These are phyloP conservation scores for Shinisaurus crocodilurus DNA, from an alignment of 2,113 vertebrate species.

Conservation along the genomic window DNA sequence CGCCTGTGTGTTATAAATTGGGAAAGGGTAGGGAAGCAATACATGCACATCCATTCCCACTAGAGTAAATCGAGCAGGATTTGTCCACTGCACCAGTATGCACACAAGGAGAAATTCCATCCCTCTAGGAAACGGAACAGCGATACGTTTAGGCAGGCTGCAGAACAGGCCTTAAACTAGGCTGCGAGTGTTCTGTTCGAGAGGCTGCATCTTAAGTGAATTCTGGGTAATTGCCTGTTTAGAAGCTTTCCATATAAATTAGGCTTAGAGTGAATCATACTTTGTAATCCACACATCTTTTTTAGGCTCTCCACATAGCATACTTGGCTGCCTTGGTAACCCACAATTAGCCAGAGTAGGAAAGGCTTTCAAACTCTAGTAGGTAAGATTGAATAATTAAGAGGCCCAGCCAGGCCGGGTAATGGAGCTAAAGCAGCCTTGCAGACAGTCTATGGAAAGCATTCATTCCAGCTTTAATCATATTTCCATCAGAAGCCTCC, in stretches of 20 bases:
- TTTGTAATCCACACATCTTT: not conserved
- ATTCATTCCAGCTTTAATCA: not conserved
- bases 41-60: not conserved
- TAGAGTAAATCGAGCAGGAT: not conserved
- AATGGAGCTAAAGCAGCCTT: not conserved
- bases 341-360: not conserved
- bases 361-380: not conserved
- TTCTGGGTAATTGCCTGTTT: not conserved
- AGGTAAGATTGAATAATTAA: conserved; percentile 5
- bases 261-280: not conserved
- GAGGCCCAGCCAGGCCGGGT: not conserved
- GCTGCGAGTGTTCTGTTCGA: not conserved
- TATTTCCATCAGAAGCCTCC: conserved; percentile 9
- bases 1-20: not conserved
- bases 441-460: not conserved
- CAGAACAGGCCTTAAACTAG: not conserved
- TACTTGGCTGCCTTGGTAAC: not conserved
- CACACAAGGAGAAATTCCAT: not conserved
- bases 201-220: not conserved
- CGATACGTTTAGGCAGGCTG: not conserved
- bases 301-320: not conserved
- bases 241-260: conserved; percentile 21
- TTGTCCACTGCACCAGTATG: conserved; percentile 5
- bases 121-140: not conserved
- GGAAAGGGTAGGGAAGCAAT: not conserved